A percentile compares a stretch with the other conserved stretches of the same genome.
Conservation (phyloP, 37 sponge, comb jelly and placozoan species). For the Aphrocallistes beatrix region DNA sequence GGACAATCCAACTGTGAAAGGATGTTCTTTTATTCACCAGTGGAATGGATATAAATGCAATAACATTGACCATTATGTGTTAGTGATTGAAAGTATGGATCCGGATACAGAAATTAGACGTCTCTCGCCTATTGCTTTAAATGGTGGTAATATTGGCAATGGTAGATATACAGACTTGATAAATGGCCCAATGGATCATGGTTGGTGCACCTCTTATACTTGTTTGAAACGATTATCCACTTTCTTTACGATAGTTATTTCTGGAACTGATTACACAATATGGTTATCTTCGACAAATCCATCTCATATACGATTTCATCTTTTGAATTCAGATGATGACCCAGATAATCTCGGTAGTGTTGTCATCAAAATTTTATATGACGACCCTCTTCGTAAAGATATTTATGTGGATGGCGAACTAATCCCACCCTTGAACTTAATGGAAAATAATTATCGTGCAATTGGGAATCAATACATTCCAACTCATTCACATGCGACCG, state of each 20-base stretch:
- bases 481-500: neutral
- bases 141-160: slow-evolving; percentile 53
- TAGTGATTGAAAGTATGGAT: slow-evolving; percentile 82
- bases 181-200: slow-evolving; percentile 92
- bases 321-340: slow-evolving; percentile 51
- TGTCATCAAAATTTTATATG: slow-evolving; percentile 53
- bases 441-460: neutral
- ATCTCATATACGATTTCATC: slow-evolving; percentile 38
- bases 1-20: neutral
- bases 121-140: slow-evolving; percentile 69
- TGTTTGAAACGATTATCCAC: slow-evolving; percentile 77
- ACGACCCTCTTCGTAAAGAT: slow-evolving; percentile 60
- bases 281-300: slow-evolving; percentile 68
- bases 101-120: slow-evolving; percentile 71
- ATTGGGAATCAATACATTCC: neutral
- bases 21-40: slow-evolving; percentile 37
- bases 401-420: slow-evolving; percentile 41
- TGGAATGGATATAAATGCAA: slow-evolving; percentile 59
- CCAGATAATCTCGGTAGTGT: slow-evolving; percentile 19
- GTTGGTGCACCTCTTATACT: slow-evolving; percentile 89
- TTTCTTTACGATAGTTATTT: slow-evolving; percentile 56
- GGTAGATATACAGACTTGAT: slow-evolving; percentile 70
- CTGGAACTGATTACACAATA: slow-evolving; percentile 48
- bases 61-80: slow-evolving; percentile 50
- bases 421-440: neutral